Evolutionary conservation across 2,113 vertebrate genomes (phyloP), one percentile per base, ranked within the genome.

Genomic region (Mola mola): DNA sequence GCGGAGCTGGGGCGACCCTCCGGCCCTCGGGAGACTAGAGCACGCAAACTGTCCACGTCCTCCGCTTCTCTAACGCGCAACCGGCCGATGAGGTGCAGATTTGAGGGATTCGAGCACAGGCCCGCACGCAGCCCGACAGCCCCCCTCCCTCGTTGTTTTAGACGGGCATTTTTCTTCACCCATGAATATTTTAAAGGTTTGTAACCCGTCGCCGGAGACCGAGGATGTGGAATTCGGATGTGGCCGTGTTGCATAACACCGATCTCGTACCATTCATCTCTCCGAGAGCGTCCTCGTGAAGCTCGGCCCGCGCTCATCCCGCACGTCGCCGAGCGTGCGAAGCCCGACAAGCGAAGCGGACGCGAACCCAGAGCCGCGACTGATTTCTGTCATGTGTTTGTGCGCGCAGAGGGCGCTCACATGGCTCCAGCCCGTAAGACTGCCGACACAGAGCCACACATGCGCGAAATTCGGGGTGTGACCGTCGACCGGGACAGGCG

Each of bases 181-280:
- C 13, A 56, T 81, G 6, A 60, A 83, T 84, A 79, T 82, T 83
- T 72, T 0, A 79, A 66, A 20, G n/a, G 56, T 51, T 50, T 34
- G 56, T 60, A 41, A 56, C 38, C 77, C 19, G 38, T 38, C 9
- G 58, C 40, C 61, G 34, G 57, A 57, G 41, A 36, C 33, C 0
- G 50, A 78, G 83, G 86, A 87, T 79, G 86, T 87, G 83, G 89
- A 86, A 78, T 52, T 50, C 55, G 71, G 76, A 80, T 81, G 81
- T 64, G 64, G 65, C 75, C 81, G 52, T 86, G 75, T 89, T 87
- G 78, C 70, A 65, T 83, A 89, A 46, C 43, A 22, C 22, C 13
- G 13, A 89, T 56, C 22, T 24, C 38, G 25, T 49, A 37, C 51
- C 79, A 78, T 83, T 82, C 83, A 86, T 83, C 71, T 48, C 72